Evolutionary conservation across 1,140 invertebrate species (phyloP).

Genomic region (Procambarus virginalis): DNA sequence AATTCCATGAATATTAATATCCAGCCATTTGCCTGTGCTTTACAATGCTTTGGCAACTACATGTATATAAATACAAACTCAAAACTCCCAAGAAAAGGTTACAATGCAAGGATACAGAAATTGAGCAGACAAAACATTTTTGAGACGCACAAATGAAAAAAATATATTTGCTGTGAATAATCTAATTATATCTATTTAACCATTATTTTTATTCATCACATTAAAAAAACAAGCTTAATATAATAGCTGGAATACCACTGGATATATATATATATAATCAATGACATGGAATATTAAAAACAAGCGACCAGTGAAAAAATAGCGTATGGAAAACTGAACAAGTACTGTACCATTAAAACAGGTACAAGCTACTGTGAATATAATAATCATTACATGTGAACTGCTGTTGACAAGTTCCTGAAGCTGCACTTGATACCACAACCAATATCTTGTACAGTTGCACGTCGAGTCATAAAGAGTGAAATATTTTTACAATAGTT

Average conservation of each 20-base stretch:
- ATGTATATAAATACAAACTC: background rate
- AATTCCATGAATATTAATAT: background rate
- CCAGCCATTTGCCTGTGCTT: conserved; percentile 10
- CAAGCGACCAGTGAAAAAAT: background rate
- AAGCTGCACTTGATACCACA: background rate
- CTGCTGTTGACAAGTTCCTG: background rate
- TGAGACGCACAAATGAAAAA: background rate
- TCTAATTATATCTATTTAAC: background rate
- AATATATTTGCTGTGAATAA: background rate
- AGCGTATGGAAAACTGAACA: background rate
- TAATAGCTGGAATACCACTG: background rate
- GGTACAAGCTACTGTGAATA: background rate
- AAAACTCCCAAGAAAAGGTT: background rate
- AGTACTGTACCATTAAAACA: background rate
- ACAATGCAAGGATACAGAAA: background rate
- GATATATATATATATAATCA: background rate
- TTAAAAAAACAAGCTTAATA: background rate
- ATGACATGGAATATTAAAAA: background rate
- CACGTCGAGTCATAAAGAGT: background rate
- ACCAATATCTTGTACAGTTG: background rate
- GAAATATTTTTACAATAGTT: background rate
- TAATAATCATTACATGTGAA: background rate
- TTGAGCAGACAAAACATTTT: background rate
- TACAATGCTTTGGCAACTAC: background rate
- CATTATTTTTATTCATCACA: background rate